A percentile compares a stretch with the other conserved stretches of the same genome.
Conservation (phyloP, 1,140 invertebrate genomes). For the Pachypeltis micranthus region DNA sequence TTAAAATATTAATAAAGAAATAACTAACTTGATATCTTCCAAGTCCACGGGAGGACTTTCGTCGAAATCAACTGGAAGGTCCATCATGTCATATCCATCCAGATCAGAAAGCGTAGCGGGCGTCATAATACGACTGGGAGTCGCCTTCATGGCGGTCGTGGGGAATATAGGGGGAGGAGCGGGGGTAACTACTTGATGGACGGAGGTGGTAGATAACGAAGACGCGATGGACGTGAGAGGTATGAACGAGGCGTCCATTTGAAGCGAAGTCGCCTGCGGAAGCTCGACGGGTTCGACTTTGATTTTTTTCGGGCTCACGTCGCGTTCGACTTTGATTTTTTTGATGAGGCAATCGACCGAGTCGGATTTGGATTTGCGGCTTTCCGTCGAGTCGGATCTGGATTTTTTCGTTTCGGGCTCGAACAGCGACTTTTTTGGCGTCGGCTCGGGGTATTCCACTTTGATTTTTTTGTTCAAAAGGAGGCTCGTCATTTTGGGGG, state of each 20-base stretch:
- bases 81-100: conserved; percentile 51
- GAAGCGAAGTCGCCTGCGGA: conserved; percentile 23
- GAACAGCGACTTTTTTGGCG: conserved; percentile 27
- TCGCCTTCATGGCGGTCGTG: conserved; percentile 7
- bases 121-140: conserved; percentile 25
- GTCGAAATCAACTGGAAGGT: conserved; percentile 48
- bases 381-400: conserved; percentile 1
- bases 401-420: conserved; percentile 22
- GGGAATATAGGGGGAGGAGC: background rate
- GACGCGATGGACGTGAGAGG: conserved; percentile 24
- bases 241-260: conserved; percentile 25
- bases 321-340: conserved; percentile 1
- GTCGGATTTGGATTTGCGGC: background rate
- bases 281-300: conserved; percentile 14
- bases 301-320: background rate
- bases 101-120: conserved; percentile 41
- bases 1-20: too few relatives aligned
- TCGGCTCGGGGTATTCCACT: conserved; percentile 8
- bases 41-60: conserved; percentile 43
- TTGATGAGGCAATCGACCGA: background rate
- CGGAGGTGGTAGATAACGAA: background rate
- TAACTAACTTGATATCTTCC: conserved; percentile 40
- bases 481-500: background rate
- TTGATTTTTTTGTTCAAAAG: background rate
- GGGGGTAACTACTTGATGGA: background rate